Evolutionary conservation across 2,888 invertebrate genomes (phyloP), one percentile per base, ranked within the genome.

Genomic region (Drosophila multiciliata): DNA sequence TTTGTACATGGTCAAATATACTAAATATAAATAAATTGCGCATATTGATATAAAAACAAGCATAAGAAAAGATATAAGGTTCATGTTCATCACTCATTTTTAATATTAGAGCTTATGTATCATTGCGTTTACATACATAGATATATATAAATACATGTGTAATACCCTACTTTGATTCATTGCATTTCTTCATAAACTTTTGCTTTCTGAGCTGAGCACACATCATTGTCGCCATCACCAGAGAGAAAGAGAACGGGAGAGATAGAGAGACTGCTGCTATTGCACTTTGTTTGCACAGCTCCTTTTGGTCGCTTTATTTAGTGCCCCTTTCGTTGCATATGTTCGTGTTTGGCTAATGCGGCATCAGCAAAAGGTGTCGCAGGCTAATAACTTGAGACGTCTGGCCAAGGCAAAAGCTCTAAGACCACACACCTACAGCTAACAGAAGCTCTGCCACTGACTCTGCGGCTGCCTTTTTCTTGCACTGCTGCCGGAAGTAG

Each of bases 321-420:
- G 15, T 63, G 32, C 40, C 38, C 29, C 48, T 23, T n/a, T 9
- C 17, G 23, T 48, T 52, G 50, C 49, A 63, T 58, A 57, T 57
- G 57, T 15, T 42, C 57, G 48, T 53, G 71, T 65, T 74, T 86
- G 71, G 52, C 66, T 78, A 79, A 69, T 84, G 80, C 82, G 80
- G 78, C 64, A 74, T 78, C 48, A 61, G 57, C 59, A 48, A 87
- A 78, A 89, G 83, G 89, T 89, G 89, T 89, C 75, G 83, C 83
- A 67, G 83, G 58, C 83, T 89, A 87, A 85, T 89, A 87, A 87
- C 85, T 89, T 78, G 72, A 67, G 70, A 68, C 61, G 64, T 48
- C 75, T 73, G 71, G 57, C 66, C 55, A 66, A 58, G 26, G 55
- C 17, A 36, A 71, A 84, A 77, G 76, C 80, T 71, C 50, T 73